phyloP scores from a whole-genome alignment of 2,888 invertebrate genomes.

The Drosophila bunnanda region DNA sequence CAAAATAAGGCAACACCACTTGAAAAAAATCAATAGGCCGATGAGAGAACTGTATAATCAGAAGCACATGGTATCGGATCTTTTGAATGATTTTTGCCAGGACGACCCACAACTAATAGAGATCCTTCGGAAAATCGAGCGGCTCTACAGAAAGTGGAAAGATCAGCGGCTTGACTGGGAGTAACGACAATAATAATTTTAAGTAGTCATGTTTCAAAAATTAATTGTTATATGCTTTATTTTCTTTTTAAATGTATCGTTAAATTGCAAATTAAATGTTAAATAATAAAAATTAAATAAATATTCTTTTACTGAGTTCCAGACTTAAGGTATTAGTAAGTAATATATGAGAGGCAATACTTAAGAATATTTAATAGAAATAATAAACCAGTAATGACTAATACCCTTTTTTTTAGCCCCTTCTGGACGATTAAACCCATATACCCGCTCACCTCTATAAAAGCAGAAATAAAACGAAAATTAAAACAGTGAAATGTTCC shows the following conservation, averaged over 20 bases:
- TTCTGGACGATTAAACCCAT: conserved; percentile 1
- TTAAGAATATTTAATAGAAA: no score
- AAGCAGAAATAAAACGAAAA: conserved; percentile 62
- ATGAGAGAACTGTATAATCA: background rate
- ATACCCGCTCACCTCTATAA: conserved; percentile 14
- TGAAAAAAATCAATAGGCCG: no score
- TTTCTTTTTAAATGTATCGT: background rate
- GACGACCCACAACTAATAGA: background rate
- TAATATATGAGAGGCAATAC: background rate
- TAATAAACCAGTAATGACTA: no score
- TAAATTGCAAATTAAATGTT: background rate
- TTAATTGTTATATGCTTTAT: background rate
- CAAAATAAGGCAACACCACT: background rate
- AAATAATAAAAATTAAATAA: background rate
- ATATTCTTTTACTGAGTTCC: background rate
- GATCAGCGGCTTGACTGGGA: no score
- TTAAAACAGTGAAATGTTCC: conserved; percentile 63
- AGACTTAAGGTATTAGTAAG: no score
- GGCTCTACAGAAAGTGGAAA: background rate
- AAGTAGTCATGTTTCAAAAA: no score
- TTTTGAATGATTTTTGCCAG: background rate
- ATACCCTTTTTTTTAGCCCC: no score
- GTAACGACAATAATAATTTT: background rate
- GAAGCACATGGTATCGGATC: background rate
- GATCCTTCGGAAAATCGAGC: background rate